Evolutionary conservation across 2,113 vertebrate genomes (phyloP).

Genomic region (Podarcis cretensis): DNA sequence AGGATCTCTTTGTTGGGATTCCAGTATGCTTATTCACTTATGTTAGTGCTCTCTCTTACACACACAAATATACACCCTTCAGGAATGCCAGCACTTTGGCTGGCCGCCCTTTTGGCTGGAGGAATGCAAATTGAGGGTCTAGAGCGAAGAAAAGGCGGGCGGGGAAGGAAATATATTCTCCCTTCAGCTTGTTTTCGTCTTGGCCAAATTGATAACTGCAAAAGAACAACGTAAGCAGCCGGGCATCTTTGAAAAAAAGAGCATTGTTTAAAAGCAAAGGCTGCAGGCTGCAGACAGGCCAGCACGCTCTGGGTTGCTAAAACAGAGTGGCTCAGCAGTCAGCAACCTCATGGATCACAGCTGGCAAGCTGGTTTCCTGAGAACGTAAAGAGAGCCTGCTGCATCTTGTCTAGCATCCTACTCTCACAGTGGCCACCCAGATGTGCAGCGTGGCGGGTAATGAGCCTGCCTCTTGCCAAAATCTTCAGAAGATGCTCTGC

Average conservation of each 20-base stretch:
- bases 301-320: neutral
- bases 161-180: too few species aligned
- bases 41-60: neutral
- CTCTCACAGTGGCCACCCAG: neutral
- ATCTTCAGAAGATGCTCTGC: neutral
- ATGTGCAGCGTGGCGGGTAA: too few species aligned
- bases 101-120: neutral
- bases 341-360: neutral
- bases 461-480: neutral
- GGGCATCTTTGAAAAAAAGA: neutral
- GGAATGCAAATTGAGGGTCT: neutral
- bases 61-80: neutral
- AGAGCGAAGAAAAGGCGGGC: neutral
- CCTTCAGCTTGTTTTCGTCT: neutral
- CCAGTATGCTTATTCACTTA: neutral
- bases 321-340: too few species aligned
- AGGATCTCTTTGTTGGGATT: slow-evolving; percentile 1
- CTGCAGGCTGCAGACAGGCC: too few species aligned
- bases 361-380: too few species aligned
- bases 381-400: too few species aligned
- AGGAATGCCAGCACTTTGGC: neutral
- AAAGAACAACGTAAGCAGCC: neutral
- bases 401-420: too few species aligned
- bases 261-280: neutral
- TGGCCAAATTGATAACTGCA: neutral